phyloP scores from a whole-genome alignment of 2,888 invertebrate species.

The Clepsis dumicolana region DNA sequence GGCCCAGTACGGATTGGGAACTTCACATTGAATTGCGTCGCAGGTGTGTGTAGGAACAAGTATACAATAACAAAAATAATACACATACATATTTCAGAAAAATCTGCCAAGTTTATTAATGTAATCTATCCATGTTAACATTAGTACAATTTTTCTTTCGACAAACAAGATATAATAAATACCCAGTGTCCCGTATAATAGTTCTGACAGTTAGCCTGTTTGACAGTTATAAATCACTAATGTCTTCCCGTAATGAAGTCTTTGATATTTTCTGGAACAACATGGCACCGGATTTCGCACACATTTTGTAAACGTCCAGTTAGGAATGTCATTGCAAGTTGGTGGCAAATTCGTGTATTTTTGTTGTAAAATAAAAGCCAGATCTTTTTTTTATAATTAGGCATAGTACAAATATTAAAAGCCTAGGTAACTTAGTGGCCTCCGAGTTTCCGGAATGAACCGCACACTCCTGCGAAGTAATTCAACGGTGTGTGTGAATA shows the following conservation, averaged over 20 bases:
- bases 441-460: no score
- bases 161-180: conserved; percentile 35
- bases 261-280: conserved; percentile 36
- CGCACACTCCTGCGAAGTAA: no score
- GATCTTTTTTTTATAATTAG: no score
- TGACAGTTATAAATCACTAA: conserved; percentile 36
- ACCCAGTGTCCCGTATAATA: conserved; percentile 22
- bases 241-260: conserved; percentile 25
- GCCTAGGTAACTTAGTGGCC: no score
- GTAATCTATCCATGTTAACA: conserved; percentile 17
- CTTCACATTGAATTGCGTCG: no score
- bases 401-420: no score
- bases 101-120: conserved; percentile 17
- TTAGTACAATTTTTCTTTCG: conserved; percentile 33
- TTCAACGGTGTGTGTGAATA: no score
- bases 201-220: conserved; percentile 11
- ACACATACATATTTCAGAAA: not conserved
- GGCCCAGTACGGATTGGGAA: not conserved
- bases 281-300: conserved; percentile 29
- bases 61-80: no score
- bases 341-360: not conserved
- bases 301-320: conserved; percentile 4
- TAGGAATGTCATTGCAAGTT: not conserved
- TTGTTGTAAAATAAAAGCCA: not conserved
- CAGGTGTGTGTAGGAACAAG: no score